Percentiles rank a stretch among this genome's conserved stretches.
These are phyloP conservation scores for Poeciliopsis presidionis DNA, from an alignment of 2,797 vertebrate species.

Conservation along the genomic window DNA sequence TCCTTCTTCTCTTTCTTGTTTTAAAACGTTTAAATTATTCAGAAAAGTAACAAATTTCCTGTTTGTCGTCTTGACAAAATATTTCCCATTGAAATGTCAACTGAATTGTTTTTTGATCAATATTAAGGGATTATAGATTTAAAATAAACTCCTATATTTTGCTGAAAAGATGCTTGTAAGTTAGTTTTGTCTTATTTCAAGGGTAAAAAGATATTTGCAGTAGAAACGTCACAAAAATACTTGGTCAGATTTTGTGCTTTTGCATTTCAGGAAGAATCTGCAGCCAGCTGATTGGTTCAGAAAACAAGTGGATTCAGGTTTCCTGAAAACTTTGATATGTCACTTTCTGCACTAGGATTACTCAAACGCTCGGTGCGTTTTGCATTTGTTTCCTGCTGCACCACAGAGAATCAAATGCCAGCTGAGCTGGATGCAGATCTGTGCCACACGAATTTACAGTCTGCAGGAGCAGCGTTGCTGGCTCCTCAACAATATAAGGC, in stretches of 20 bases:
- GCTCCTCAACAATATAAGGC: conserved; percentile 37
- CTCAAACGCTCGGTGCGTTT: not conserved
- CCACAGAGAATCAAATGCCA: conserved; percentile 2
- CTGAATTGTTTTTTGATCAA: not conserved
- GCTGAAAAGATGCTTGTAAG: too few species aligned
- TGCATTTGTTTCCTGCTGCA: conserved; percentile 6
- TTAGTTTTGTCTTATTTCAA: too few species aligned
- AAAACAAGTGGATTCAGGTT: conserved; percentile 2
- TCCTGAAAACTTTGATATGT: too few species aligned
- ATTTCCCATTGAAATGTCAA: not conserved
- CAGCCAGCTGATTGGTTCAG: not conserved
- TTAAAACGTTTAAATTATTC: not conserved
- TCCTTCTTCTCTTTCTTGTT: not conserved
- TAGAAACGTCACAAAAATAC: too few species aligned
- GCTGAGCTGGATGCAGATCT: conserved; percentile 24
- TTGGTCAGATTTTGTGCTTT: too few species aligned
- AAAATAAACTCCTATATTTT: too few species aligned
- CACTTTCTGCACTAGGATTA: not conserved
- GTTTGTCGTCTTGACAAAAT: not conserved
- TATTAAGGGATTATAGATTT: not conserved
- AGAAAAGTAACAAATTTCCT: not conserved
- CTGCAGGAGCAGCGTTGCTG: conserved; percentile 27
- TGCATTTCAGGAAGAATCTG: not conserved
- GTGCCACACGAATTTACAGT: conserved; percentile 22
- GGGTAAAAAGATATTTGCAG: too few species aligned